These are phyloP conservation scores for Heliconius nattereri DNA, from an alignment of 1,140 invertebrate genomes.

Conservation along the genomic window DNA sequence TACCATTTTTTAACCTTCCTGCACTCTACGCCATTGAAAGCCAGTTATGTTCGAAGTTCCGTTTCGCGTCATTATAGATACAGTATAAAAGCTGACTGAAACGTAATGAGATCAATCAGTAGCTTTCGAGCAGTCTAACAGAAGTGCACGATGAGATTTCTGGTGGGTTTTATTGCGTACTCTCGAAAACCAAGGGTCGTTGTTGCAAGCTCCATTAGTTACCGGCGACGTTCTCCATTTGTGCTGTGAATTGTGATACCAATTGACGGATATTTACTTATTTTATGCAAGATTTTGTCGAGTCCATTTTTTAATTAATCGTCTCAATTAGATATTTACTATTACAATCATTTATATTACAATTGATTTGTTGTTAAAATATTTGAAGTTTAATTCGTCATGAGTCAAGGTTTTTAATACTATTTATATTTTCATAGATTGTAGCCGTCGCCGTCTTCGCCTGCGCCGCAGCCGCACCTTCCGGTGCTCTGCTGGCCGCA, in stretches of 20 bases:
- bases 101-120: no score
- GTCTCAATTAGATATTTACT: not conserved
- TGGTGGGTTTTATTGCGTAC: no score
- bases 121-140: no score
- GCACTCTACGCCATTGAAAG: constrained; percentile 17
- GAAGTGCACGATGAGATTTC: no score
- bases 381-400: no score
- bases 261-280: not conserved
- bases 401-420: no score
- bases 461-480: constrained; percentile 29
- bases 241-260: not conserved
- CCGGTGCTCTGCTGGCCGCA: constrained; percentile 52
- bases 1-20: not conserved
- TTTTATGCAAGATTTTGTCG: not conserved
- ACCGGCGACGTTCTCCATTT: not conserved
- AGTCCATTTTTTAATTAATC: not conserved
- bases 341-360: no score
- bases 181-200: not conserved
- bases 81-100: constrained; percentile 14
- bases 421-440: not conserved
- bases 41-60: constrained; percentile 7
- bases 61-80: constrained; percentile 7
- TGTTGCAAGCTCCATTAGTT: not conserved
- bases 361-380: no score
- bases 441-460: constrained; percentile 9